Conservation (phyloP, 2,113 vertebrate genomes). For the Onychorhynchus coronatus region DNA sequence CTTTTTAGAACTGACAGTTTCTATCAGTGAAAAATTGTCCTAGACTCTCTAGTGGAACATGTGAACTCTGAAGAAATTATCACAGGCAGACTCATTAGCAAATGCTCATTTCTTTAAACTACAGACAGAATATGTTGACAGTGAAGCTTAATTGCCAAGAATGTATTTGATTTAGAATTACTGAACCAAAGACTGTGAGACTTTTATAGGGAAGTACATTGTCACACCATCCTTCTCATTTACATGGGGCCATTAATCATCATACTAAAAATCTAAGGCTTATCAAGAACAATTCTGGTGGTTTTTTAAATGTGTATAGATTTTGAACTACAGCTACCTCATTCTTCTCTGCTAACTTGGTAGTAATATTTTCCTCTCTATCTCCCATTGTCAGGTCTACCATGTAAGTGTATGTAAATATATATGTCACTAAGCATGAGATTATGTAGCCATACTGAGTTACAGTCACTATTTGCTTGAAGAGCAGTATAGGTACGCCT, state of each 20-base stretch:
- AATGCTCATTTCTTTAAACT: slow-evolving; percentile 32
- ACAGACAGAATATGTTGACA: background rate
- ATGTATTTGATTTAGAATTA: slow-evolving; percentile 26
- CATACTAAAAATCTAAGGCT: background rate
- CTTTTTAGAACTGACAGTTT: background rate
- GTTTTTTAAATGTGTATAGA: background rate
- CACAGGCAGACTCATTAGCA: slow-evolving; percentile 14
- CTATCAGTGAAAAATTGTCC: background rate
- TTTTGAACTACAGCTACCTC: background rate
- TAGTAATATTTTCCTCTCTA: background rate
- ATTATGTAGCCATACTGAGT: background rate
- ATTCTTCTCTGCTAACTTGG: background rate
- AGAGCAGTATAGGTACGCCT: background rate
- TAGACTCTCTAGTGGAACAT: background rate
- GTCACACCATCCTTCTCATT: background rate
- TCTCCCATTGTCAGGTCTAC: background rate
- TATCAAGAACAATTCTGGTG: background rate
- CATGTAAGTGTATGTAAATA: background rate
- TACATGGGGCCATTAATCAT: slow-evolving; percentile 3
- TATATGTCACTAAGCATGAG: background rate
- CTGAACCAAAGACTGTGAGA: background rate
- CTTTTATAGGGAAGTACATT: background rate
- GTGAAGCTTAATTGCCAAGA: slow-evolving; percentile 35
- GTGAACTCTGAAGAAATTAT: background rate
- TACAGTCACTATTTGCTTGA: background rate